phyloP scores from a whole-genome alignment of 2,113 vertebrate species.

The Apaloderma vittatum region DNA sequence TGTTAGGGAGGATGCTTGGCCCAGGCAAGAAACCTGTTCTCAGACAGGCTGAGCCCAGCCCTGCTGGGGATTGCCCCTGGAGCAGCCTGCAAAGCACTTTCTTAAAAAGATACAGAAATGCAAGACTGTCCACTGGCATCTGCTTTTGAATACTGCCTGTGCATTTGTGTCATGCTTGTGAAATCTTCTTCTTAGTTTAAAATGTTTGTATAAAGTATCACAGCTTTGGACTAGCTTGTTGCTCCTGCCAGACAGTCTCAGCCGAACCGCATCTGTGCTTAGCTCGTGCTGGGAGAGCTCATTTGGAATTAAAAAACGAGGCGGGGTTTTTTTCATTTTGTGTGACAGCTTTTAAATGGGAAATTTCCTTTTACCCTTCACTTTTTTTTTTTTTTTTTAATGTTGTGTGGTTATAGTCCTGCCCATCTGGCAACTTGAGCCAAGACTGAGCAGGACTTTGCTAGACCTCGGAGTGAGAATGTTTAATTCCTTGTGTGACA shows the following conservation, averaged over 20 bases:
- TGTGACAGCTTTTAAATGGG: background rate
- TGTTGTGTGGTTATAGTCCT: background rate
- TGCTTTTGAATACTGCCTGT: accelerated
- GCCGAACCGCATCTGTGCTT: background rate
- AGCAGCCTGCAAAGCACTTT: background rate
- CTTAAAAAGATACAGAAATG: background rate
- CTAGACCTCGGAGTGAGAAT: background rate
- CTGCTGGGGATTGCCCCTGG: background rate
- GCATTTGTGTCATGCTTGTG: background rate
- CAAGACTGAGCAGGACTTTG: background rate
- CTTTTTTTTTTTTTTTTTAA: background rate
- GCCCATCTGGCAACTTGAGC: background rate
- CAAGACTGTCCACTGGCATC: background rate
- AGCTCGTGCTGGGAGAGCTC: background rate
- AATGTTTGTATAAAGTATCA: background rate
- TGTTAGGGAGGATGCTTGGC: background rate
- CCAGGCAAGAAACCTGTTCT: background rate
- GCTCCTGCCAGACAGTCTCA: background rate
- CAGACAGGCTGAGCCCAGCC: background rate
- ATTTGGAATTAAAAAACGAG: background rate
- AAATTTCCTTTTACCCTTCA: background rate
- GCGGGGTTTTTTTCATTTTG: background rate
- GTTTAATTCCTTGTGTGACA: background rate
- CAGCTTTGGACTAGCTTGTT: background rate
- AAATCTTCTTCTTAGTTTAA: background rate